These are phyloP conservation scores for Acleris holmiana DNA, from an alignment of 2,888 invertebrate genomes.

Conservation along the genomic window DNA sequence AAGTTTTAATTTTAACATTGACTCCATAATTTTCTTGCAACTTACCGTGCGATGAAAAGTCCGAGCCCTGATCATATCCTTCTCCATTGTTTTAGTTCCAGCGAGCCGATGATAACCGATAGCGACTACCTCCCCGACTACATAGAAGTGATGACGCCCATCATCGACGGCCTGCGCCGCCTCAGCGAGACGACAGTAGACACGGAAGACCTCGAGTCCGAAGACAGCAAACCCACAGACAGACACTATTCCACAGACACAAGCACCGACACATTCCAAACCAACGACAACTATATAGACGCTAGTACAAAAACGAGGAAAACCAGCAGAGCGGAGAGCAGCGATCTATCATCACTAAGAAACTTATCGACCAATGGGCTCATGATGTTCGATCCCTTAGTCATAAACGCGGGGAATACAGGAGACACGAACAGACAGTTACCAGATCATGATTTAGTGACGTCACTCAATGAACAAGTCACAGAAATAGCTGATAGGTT, in stretches of 20 bases:
- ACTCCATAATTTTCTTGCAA: too few species aligned
- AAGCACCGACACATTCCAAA: constrained; percentile 69
- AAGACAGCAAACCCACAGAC: constrained; percentile 48
- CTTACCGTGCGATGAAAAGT: too few species aligned
- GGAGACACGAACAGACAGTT: constrained; percentile 62
- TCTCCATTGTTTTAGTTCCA: constrained; percentile 57
- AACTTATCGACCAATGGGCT: constrained; percentile 78
- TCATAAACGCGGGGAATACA: constrained; percentile 71
- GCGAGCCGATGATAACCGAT: constrained; percentile 70
- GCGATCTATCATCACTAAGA: constrained; percentile 68
- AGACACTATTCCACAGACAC: constrained; percentile 53
- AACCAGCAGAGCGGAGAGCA: constrained; percentile 66
- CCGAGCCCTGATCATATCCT: too few species aligned
- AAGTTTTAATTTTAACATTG: too few species aligned
- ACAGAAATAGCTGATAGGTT: constrained; percentile 78
- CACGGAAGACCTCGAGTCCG: constrained; percentile 45
- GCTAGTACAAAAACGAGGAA: constrained; percentile 57
- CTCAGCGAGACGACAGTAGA: constrained; percentile 59
- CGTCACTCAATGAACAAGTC: constrained; percentile 79
- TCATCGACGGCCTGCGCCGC: constrained; percentile 72
- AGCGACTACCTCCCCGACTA: constrained; percentile 78
- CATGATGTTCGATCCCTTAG: constrained; percentile 80
- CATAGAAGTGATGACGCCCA: constrained; percentile 79
- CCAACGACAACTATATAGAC: constrained; percentile 54
- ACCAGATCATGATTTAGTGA: constrained; percentile 76